Conservation (phyloP, 2,797 vertebrate species). For the Sebastes jordani region DNA sequence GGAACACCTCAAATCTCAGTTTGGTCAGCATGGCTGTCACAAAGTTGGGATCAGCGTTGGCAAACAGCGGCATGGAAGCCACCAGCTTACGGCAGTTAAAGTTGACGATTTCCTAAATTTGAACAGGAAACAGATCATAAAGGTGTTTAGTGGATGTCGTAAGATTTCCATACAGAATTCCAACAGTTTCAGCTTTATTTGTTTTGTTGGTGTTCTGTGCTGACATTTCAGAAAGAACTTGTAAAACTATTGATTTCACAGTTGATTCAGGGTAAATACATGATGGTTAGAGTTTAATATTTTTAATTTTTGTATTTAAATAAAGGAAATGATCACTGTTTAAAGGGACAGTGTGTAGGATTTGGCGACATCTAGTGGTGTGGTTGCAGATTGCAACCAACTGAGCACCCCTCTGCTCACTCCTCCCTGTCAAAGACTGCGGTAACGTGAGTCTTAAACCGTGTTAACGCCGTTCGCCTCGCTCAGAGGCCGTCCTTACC, state of each 20-base stretch:
- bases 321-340: neutral
- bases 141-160: neutral
- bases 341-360: too few relatives aligned
- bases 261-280: neutral
- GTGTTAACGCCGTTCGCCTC: too few relatives aligned
- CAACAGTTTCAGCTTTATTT: neutral
- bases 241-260: neutral
- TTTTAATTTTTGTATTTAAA: neutral
- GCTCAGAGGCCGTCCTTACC: too few relatives aligned
- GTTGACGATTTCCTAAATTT: slow-evolving; percentile 90
- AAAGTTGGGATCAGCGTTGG: slow-evolving; percentile 94
- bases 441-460: too few relatives aligned
- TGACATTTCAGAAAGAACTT: neutral
- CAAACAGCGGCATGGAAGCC: slow-evolving; percentile 94
- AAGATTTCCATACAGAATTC: neutral
- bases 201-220: neutral
- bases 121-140: neutral
- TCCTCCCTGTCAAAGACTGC: too few relatives aligned
- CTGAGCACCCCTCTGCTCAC: too few relatives aligned
- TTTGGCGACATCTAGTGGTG: too few relatives aligned
- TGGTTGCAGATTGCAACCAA: too few relatives aligned
- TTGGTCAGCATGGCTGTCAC: slow-evolving; percentile 96
- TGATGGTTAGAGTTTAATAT: neutral
- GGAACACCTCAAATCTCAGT: slow-evolving; percentile 94
- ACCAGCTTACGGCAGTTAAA: slow-evolving; percentile 96